phyloP scores from a whole-genome alignment of 64 coral and sea anemone genomes.

The Actinia tenebrosa region DNA sequence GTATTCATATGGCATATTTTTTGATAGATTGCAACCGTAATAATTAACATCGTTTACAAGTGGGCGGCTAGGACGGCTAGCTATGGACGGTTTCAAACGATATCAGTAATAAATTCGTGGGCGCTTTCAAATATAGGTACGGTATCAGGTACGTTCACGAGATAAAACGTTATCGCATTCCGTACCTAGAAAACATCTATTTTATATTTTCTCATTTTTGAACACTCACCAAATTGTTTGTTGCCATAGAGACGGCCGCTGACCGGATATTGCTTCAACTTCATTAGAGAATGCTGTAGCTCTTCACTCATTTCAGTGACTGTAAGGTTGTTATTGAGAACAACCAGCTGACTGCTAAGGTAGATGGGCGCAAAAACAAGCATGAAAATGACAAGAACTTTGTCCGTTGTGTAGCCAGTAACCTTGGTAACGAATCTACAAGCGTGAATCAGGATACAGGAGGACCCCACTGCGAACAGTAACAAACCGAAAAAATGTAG shows the following conservation, averaged over 20 bases:
- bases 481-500: slow-evolving; percentile 73
- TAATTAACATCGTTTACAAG: too few relatives aligned
- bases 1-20: too few relatives aligned
- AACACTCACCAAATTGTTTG: slow-evolving; percentile 42
- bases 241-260: slow-evolving; percentile 24
- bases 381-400: background rate
- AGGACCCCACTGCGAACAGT: slow-evolving; percentile 24
- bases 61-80: too few relatives aligned
- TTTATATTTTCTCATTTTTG: too few relatives aligned
- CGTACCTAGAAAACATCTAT: too few relatives aligned
- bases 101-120: too few relatives aligned
- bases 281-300: background rate
- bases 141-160: too few relatives aligned
- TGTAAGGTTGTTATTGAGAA: background rate
- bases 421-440: slow-evolving; percentile 33
- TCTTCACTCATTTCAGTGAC: slow-evolving; percentile 18
- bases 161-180: too few relatives aligned
- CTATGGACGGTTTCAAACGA: too few relatives aligned
- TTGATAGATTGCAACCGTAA: too few relatives aligned
- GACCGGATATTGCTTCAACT: slow-evolving; percentile 27
- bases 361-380: slow-evolving; percentile 31
- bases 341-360: slow-evolving; percentile 21
- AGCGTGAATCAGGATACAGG: slow-evolving; percentile 28
- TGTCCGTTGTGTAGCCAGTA: background rate
- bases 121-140: too few relatives aligned